phyloP scores from a whole-genome alignment of 2,113 vertebrate genomes.

The Sus scrofa region T2T-Sscrofa CM000819.6:76641001-76641500 shows the following conservation, averaged over 20 bases:
- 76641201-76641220: not conserved
- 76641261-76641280: not conserved
- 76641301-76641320: not conserved
- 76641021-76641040: not conserved
- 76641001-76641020: not conserved
- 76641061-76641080: not conserved
- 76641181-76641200: not conserved
- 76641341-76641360: not conserved
- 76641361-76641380: not conserved
- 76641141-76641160: not conserved
- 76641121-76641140: not conserved
- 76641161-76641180: not conserved
- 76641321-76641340: not conserved
- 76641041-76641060: not conserved
- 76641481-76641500: not conserved
- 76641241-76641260: not conserved
- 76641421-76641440: not conserved
- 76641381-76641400: not conserved
- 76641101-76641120: not conserved
- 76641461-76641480: not conserved
- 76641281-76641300: not conserved
- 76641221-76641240: not conserved
- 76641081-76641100: too few relatives aligned
- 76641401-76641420: not conserved
- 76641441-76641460: not conserved